Percentiles rank a stretch among this genome's conserved stretches.
phyloP scores from a whole-genome alignment of 2,113 vertebrate genomes.

The Coregonus clupeaformis region DNA sequence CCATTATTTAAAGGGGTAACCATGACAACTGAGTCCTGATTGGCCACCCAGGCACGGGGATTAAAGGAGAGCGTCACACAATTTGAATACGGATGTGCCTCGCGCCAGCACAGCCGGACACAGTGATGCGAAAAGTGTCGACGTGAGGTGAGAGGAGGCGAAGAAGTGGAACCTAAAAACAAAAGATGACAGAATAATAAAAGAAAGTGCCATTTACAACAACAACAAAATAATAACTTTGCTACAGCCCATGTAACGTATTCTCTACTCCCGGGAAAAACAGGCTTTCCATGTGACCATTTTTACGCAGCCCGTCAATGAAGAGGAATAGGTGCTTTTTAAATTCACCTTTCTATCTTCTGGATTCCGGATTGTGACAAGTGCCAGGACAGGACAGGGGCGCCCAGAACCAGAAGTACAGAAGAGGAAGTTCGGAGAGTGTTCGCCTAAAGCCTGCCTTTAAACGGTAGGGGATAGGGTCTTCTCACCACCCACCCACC shows the following conservation, averaged over 20 bases:
- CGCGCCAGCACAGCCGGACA: slow-evolving; percentile 82
- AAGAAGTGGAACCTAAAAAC: slow-evolving; percentile 65
- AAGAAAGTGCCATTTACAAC: slow-evolving; percentile 12
- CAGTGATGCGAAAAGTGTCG: slow-evolving; percentile 86
- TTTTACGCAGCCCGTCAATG: slow-evolving; percentile 22
- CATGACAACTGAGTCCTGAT: slow-evolving; percentile 83
- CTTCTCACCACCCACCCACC: slow-evolving; percentile 8
- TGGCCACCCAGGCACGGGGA: slow-evolving; percentile 78
- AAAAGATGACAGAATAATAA: slow-evolving; percentile 28
- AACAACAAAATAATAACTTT: slow-evolving; percentile 6
- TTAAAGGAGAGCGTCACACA: slow-evolving; percentile 80
- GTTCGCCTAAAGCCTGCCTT: slow-evolving; percentile 17
- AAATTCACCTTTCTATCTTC: slow-evolving; percentile 27
- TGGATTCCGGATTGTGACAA: slow-evolving; percentile 71
- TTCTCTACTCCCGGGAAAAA: slow-evolving; percentile 12
- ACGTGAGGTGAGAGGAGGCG: slow-evolving; percentile 80
- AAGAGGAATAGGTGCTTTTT: slow-evolving; percentile 37
- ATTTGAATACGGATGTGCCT: slow-evolving; percentile 91
- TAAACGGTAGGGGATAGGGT: slow-evolving; percentile 34
- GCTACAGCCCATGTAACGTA: slow-evolving; percentile 3
- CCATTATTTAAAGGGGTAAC: slow-evolving; percentile 90
- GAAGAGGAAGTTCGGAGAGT: slow-evolving; percentile 37
- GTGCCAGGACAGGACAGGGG: slow-evolving; percentile 34
- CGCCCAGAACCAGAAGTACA: slow-evolving; percentile 42
- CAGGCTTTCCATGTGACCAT: slow-evolving; percentile 22